Evolutionary conservation across 2,113 vertebrate species (phyloP), one percentile per base, ranked within the genome.

Genomic region (Chaenocephalus aceratus): DNA sequence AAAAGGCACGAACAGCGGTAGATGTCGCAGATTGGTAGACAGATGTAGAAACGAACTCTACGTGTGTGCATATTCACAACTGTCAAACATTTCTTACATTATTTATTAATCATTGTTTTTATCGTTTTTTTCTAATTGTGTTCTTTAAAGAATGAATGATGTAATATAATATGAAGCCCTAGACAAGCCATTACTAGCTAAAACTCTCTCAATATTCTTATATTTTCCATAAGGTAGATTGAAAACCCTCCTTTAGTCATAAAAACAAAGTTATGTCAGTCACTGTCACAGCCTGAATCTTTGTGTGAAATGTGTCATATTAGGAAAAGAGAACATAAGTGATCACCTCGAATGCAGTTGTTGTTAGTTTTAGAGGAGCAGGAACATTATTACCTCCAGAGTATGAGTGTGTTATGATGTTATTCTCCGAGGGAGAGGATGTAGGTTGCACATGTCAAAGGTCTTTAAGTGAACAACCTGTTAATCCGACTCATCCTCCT

Each of bases 401-500:
- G 69, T 75, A 67, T 48, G 26, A 65, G 54, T 56, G 16, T 64
- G 48, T 82, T 82, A 34, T 49, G 34, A 57, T 64, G 8, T n/a
- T 72, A 45, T 71, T 66, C 49, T 65, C 54, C n/a, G 46, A 77
- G 64, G 23, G 30, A 30, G 3, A 3, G 30, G 68, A 58, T 68
- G 77, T 64, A 14, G 61, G 48, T 78, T 59, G 67, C 46, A 21
- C 64, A 14, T 75, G 81, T 86, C 75, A 83, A 56, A 75, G 79
- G 68, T 84, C 71, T 85, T 68, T 69, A 78, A 76, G 62, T 80
- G 72, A 85, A 67, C 85, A 82, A 77, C 88, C 66, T 84, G 79
- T 89, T 87, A 80, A 89, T 89, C 79, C 69, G 80, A 85, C 53
- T 58, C 67, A 86, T 74, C 68, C 75, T 88, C 26, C 62, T 76